Base-by-base conservation (phyloP, 1,140 invertebrate genomes). In the Ectropis grisescens region DNA sequence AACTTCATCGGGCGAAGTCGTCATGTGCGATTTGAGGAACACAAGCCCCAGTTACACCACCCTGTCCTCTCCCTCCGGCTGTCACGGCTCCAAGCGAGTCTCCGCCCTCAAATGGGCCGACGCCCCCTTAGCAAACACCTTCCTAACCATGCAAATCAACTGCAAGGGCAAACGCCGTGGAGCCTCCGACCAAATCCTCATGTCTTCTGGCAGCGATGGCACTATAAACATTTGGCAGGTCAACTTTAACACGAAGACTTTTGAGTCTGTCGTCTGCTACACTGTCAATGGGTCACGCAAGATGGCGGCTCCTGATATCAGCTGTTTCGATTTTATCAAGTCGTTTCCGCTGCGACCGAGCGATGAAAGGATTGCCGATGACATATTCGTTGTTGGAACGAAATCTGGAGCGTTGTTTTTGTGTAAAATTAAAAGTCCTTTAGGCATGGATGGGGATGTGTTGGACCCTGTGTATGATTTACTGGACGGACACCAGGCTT, bases 271-370 rank as follows among this genome's bases (percentile, higher is more conserved):
- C 2, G 41, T 61, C 1, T 47, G 47, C 2, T 79, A 74, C 32
- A 41, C 36, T 1, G 35, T 75, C 2, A 66, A 69, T 19, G 56
- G 52, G 0, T 45, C 60, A 0, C 48, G 42, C 4, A 65, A 64
- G 4, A 28, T 52, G 22, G 29, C 33, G 0, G 22, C 41, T 0
- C 49, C 53, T 0, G 60, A 74, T 12, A 64, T 75, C 6, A 74
- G 42, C 0, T 75, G 74, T 29, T 69, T 79, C 8, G 70, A 79
- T 26, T 79, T 71, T 22, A 53, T 71, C 7, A 74, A 56, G 41
- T 48, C 37, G 2, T 62, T 46, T 35, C 58, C 67, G 0, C 25
- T 67, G 0, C 37, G 59, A 1, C 52, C 62, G 5, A 39, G 37
- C 10, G 51, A 57, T 1, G 56, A 75, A 9, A 69, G 65, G 14